Base-by-base conservation (phyloP, 2,113 vertebrate genomes). In the Monopterus albus region DNA sequence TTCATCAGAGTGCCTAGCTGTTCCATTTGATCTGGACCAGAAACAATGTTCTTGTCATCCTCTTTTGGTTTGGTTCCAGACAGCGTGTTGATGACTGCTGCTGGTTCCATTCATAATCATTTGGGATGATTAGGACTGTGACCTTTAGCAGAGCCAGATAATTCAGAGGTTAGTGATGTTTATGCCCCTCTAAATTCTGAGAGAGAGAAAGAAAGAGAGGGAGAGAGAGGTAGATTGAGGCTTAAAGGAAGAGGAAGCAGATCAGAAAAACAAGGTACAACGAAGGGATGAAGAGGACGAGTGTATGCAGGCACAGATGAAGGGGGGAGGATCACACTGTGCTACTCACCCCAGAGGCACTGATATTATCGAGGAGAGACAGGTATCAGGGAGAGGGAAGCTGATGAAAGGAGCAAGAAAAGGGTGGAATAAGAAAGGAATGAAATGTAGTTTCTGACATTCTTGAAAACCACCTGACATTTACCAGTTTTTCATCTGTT, bases 331-430 rank as follows among this genome's bases (percentile, higher is more conserved):
- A 76, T 84, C 77, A 79, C 55, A 55, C 67, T 61, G 77, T 33
- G 57, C 45, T 61, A 35, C 71, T 82, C 81, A 79, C 72, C 84
- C 84, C 49, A 18, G 38, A 83, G 86, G 82, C 75, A 59, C 68
- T 90, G 89, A 90, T 87, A 89, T 90, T 90, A 89, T 89, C 85
- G 46, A 3, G 53, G 50, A 83, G 69, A 73, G 82, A 75, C 65
- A 47, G 66, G 69, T 79, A 69, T 77, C 63, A 28, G 39, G 38
- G 78, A 82, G 71, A 81, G 55, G 36, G 43, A 52, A 58, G 64
- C 50, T 12, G 18, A 84, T 76, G 81, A 86, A 69, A 88, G 64
- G 21, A 66, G 64, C 36, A 58, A 65, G 65, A 73, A 51, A 78
- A 81, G 62, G 67, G 68, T 50, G 52, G 72, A 80, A 75, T 72